A percentile compares a stretch with the other conserved stretches of the same genome.
These are phyloP conservation scores for Cuculus canorus DNA, from an alignment of 2,797 vertebrate genomes.

Conservation along the genomic window DNA sequence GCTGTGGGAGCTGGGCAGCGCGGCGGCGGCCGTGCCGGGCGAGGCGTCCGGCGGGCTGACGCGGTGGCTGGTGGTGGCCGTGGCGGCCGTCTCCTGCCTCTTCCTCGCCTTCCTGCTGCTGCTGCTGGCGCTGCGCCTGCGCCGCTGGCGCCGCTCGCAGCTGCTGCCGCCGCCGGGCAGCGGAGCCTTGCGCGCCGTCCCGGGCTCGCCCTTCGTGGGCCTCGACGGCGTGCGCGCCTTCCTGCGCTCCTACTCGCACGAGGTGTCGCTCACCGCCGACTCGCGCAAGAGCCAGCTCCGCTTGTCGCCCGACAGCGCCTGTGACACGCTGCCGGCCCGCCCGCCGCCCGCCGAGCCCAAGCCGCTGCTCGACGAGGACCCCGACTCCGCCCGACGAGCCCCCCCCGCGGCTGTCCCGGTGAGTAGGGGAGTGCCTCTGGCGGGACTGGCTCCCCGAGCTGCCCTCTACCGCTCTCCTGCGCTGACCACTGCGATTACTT, in stretches of 20 bases:
- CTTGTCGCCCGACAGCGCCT: no score
- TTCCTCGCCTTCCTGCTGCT: slow-evolving; percentile 57
- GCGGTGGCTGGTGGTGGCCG: slow-evolving; percentile 31
- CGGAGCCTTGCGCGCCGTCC: slow-evolving; percentile 35
- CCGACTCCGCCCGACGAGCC: background rate
- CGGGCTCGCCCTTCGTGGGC: slow-evolving; percentile 51
- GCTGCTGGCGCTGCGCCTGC: slow-evolving; percentile 41
- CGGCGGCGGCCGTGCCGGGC: background rate
- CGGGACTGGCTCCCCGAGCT: no score
- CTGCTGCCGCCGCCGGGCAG: slow-evolving; percentile 53
- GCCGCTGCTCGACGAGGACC: no score
- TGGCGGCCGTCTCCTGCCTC: slow-evolving; percentile 48
- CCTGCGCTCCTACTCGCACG: background rate
- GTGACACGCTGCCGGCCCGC: no score
- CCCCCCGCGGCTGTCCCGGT: no score
- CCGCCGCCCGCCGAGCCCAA: no score
- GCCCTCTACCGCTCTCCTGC: no score
- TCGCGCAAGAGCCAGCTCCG: no score
- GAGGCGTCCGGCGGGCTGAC: background rate
- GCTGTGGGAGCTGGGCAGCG: slow-evolving; percentile 16
- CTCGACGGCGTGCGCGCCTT: slow-evolving; percentile 61
- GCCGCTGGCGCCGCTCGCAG: slow-evolving; percentile 7
- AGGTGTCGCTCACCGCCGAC: no score
- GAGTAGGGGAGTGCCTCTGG: no score
- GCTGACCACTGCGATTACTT: no score